Conservation (phyloP, 2,113 vertebrate genomes). For the Chroicocephalus ridibundus region DNA sequence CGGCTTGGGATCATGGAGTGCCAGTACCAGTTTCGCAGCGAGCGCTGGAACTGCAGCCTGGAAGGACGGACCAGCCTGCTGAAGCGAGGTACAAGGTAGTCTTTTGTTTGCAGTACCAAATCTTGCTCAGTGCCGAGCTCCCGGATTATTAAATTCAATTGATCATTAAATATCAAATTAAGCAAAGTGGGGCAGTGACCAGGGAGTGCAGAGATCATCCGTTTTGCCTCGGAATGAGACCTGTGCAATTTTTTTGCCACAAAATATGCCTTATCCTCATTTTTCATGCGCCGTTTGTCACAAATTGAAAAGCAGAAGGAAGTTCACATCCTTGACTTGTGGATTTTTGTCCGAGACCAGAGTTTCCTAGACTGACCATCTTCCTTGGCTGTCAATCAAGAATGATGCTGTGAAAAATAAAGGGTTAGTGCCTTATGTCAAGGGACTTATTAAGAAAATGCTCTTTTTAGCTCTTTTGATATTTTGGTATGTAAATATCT, state of each 20-base stretch:
- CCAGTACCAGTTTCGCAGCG: constrained; percentile 91
- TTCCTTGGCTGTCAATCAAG: not conserved
- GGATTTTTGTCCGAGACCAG: not conserved
- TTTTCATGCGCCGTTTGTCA: fast-evolving
- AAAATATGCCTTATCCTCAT: not conserved
- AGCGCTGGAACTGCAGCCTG: constrained; percentile 98
- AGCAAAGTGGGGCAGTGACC: fast-evolving
- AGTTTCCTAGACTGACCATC: not conserved
- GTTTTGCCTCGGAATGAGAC: fast-evolving
- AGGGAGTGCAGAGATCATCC: not conserved
- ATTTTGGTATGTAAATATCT: not conserved
- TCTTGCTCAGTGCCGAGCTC: not conserved
- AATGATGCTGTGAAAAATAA: not conserved
- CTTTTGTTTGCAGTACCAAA: not conserved
- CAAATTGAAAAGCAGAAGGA: fast-evolving
- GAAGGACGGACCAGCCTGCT: constrained; percentile 91
- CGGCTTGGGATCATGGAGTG: constrained; percentile 92
- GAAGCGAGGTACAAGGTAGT: constrained; percentile 85
- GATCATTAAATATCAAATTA: not conserved
- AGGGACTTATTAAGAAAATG: not conserved
- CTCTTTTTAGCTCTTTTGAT: not conserved
- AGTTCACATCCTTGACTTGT: not conserved
- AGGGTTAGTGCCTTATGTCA: not conserved
- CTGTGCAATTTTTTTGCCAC: not conserved
- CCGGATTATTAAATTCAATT: not conserved